Conservation (phyloP, 1,140 invertebrate genomes). For the Ceratitis capitata region DNA sequence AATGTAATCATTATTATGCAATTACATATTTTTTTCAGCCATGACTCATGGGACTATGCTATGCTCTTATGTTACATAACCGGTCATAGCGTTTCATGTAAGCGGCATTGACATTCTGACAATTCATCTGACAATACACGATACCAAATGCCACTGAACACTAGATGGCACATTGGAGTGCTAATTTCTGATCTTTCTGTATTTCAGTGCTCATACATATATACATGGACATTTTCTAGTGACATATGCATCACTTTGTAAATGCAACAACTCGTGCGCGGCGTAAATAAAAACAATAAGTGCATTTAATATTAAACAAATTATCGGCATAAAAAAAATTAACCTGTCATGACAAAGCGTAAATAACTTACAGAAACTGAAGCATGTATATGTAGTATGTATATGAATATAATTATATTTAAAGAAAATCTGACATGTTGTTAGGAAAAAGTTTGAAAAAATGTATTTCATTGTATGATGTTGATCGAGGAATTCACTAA, state of each 20-base stretch:
- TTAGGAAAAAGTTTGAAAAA: background rate
- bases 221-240: background rate
- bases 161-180: background rate
- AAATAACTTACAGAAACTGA: background rate
- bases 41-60: constrained; percentile 6
- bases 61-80: background rate
- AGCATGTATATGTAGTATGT: too few species aligned
- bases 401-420: background rate
- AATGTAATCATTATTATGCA: background rate
- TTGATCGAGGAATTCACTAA: background rate
- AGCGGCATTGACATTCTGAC: background rate
- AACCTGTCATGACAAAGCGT: background rate
- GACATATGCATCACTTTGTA: background rate
- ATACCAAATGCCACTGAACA: background rate
- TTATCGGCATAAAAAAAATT: background rate
- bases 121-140: background rate
- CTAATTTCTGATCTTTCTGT: background rate
- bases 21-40: background rate
- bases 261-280: background rate
- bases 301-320: background rate
- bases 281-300: constrained; percentile 5
- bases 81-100: background rate
- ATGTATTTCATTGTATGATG: background rate
- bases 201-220: background rate
- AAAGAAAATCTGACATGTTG: background rate